phyloP scores from a whole-genome alignment of 1,140 invertebrate genomes.

The Coptotermes formosanus region DNA sequence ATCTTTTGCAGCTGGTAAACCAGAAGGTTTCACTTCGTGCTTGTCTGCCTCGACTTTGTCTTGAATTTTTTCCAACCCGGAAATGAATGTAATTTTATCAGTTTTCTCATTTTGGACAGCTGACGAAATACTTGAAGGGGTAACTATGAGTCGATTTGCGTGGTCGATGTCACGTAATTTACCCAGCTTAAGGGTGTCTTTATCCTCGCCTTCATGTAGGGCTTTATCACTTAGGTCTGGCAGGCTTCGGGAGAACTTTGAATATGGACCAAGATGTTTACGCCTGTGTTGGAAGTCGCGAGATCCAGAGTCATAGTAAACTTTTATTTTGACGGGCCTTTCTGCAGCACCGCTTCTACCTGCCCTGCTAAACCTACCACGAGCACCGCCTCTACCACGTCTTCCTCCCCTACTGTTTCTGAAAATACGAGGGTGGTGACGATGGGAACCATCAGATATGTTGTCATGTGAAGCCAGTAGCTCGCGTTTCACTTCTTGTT shows the following conservation, averaged over 20 bases:
- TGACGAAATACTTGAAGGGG: too few relatives aligned
- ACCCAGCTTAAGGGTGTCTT: too few relatives aligned
- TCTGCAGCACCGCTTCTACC: neutral
- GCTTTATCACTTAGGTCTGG: neutral
- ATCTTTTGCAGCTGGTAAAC: too few relatives aligned
- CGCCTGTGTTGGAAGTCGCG: neutral
- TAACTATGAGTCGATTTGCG: too few relatives aligned
- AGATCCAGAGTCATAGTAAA: neutral
- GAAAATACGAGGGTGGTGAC: neutral
- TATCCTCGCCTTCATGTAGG: too few relatives aligned
- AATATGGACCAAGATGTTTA: neutral
- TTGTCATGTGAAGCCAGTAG: neutral
- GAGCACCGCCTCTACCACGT: neutral
- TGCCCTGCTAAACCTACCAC: neutral
- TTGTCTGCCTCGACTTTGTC: too few relatives aligned
- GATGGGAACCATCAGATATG: too few relatives aligned
- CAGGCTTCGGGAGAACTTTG: neutral
- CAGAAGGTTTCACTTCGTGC: too few relatives aligned
- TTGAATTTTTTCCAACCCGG: too few relatives aligned
- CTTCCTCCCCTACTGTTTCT: neutral
- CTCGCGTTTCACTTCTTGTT: neutral
- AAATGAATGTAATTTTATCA: too few relatives aligned
- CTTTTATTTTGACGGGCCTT: neutral
- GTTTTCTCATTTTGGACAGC: too few relatives aligned
- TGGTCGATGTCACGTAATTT: too few relatives aligned